Evolutionary conservation across 2,113 vertebrate species (phyloP), one percentile per base, ranked within the genome.

Genomic region (Lamprotornis superbus): DNA sequence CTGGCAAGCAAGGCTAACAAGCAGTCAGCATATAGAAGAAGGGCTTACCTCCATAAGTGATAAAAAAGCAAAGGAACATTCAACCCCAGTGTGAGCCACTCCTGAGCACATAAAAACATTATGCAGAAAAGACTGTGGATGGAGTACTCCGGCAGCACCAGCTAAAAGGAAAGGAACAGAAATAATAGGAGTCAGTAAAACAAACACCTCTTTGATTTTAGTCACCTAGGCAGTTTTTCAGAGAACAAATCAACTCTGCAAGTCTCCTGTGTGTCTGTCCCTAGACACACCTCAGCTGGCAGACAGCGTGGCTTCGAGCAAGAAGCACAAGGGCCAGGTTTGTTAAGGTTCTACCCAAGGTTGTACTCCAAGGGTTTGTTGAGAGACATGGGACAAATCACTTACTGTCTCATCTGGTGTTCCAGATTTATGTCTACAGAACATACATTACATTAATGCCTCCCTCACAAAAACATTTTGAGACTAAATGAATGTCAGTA

Each of bases 41-140:
- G 8, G 46, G 68, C 97, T 98, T 98, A 99, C 99, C 99, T 99
- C 99, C 99, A 99, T 37, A 99, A 98, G 97, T 99, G 99, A 97
- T 99, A 99, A 98, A 99, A 99, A 78, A 99, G 99, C 50, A 99
- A 97, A 14, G 99, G 99, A 77, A 99, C 97, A 44, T 99, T 99
- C 85, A 99, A 98, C 7, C 99, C 99, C 87, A 99, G 98, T 1
- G 99, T 99, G 74, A 99, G 98, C 99, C 99, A 99, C 96, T 99
- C 98, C 56, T 99, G 99, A 22, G 99, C 99, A 19, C 99, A 99
- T 85, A 99, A 97, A 98, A 99, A 99, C 99, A 99, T 99, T 94
- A 99, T 98, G 94, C 99, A 99, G 98, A 99, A 99, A 85, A 99
- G 99, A 80, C 98, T 98, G 95, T 99, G 99, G 97, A 99, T 99